Conservation (phyloP, 64 coral and sea anemone genomes). For the Acropora yongei region DNA sequence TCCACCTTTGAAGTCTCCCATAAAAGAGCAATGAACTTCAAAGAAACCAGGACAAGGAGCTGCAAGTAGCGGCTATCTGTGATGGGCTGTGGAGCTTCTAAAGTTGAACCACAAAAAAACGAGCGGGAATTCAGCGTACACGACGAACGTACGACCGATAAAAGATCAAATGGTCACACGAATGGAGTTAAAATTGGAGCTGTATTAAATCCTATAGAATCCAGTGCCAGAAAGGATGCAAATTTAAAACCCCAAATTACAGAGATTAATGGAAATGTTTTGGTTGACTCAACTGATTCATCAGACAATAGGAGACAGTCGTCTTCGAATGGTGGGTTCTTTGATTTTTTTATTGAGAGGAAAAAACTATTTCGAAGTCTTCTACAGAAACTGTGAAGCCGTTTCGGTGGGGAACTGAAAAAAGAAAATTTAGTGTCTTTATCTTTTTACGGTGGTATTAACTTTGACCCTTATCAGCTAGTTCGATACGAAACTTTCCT, state of each 20-base stretch:
- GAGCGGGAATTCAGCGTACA: not conserved
- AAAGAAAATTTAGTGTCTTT: too few species aligned
- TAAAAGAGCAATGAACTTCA: conserved; percentile 1
- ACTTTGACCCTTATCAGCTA: too few species aligned
- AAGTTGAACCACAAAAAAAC: conserved; percentile 6
- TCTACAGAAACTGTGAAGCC: too few species aligned
- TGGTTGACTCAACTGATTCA: not conserved
- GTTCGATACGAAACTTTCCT: too few species aligned
- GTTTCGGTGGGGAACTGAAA: not conserved
- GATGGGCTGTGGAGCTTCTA: conserved; percentile 47
- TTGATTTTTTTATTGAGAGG: not conserved
- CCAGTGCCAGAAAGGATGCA: not conserved
- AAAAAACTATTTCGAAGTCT: too few species aligned
- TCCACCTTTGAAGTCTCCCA: not conserved
- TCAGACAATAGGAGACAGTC: not conserved
- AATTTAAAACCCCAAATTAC: not conserved
- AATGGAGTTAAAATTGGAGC: conserved; percentile 4
- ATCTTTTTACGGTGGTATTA: too few species aligned
- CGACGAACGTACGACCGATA: not conserved
- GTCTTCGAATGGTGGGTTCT: not conserved
- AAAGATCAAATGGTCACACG: conserved; percentile 16
- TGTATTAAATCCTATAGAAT: not conserved
- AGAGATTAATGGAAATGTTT: not conserved
- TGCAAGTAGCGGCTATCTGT: not conserved
- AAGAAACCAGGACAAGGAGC: not conserved